Conservation (phyloP, 2,113 vertebrate genomes). For the Eublepharis macularius region DNA sequence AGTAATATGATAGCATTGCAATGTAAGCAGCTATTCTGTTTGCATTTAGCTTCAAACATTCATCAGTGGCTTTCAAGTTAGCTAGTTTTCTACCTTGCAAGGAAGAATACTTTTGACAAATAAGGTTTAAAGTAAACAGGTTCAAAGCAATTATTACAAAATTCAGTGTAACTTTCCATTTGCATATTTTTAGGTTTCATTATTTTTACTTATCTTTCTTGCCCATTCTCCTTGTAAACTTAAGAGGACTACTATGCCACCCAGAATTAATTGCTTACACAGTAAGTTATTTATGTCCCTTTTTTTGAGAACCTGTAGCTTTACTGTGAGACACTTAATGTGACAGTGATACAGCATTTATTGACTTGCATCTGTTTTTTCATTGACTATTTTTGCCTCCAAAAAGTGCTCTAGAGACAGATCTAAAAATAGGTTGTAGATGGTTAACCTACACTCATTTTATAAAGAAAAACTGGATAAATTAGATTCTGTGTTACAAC, state of each 20-base stretch:
- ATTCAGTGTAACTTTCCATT: constrained; percentile 26
- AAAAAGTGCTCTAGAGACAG: background rate
- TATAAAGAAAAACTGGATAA: background rate
- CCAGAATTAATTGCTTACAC: constrained; percentile 79
- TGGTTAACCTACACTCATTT: background rate
- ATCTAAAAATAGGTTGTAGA: background rate
- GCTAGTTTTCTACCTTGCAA: too few relatives aligned
- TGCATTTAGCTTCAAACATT: background rate
- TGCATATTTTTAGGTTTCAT: constrained; percentile 2
- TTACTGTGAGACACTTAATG: constrained; percentile 38
- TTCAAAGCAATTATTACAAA: constrained; percentile 1
- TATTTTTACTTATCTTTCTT: constrained; percentile 63
- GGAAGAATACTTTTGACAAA: background rate
- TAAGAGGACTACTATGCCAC: constrained; percentile 86
- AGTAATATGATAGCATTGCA: background rate
- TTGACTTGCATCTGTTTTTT: background rate
- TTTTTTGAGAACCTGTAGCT: constrained; percentile 19
- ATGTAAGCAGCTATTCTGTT: background rate
- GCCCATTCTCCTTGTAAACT: constrained; percentile 74
- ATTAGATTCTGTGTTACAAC: too few relatives aligned
- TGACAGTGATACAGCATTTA: constrained; percentile 44
- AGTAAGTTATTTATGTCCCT: constrained; percentile 85
- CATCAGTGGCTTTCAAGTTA: background rate
- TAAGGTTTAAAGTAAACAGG: background rate
- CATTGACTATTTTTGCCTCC: background rate